Conservation (phyloP, 2,888 invertebrate genomes). For the Microplitis deprimator region DNA sequence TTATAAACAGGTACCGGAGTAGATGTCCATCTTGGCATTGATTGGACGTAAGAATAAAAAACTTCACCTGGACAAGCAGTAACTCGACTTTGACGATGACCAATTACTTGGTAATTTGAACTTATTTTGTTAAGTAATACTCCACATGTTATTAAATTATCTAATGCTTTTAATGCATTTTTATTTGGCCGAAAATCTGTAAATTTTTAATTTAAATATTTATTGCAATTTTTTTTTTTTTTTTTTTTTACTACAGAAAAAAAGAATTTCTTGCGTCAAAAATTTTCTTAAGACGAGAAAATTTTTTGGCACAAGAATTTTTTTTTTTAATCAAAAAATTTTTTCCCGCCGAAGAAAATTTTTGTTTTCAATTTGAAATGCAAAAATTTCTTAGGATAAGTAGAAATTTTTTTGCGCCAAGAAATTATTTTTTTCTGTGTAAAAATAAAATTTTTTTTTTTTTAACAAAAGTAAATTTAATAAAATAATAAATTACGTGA, state of each 20-base stretch:
- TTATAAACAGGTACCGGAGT: constrained; percentile 49
- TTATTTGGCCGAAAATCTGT: constrained; percentile 65
- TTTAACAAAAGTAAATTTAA: too few relatives aligned
- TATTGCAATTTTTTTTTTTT: too few relatives aligned
- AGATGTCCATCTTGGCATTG: constrained; percentile 63
- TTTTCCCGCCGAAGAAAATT: too few relatives aligned
- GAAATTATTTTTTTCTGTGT: neutral
- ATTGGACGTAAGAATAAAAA: constrained; percentile 65
- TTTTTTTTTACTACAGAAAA: neutral
- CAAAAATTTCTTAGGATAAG: too few relatives aligned
- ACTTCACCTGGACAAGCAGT: constrained; percentile 69
- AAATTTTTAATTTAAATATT: constrained; percentile 18
- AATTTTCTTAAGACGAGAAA: too few relatives aligned
- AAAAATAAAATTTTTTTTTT: neutral
- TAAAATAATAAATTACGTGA: constrained; percentile 56
- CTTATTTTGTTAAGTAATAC: constrained; percentile 62
- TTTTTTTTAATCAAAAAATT: too few relatives aligned
- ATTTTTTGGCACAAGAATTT: too few relatives aligned
- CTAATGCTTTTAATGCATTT: constrained; percentile 60
- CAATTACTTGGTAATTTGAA: constrained; percentile 62
- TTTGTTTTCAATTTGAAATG: too few relatives aligned
- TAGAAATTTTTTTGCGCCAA: too few relatives aligned
- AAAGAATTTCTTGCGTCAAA: too few relatives aligned
- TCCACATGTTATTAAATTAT: constrained; percentile 64
- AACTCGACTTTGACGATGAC: constrained; percentile 66